Evolutionary conservation across 2,797 vertebrate genomes (phyloP), one percentile per base, ranked within the genome.

Genomic region (Oreochromis mossambicus): DNA sequence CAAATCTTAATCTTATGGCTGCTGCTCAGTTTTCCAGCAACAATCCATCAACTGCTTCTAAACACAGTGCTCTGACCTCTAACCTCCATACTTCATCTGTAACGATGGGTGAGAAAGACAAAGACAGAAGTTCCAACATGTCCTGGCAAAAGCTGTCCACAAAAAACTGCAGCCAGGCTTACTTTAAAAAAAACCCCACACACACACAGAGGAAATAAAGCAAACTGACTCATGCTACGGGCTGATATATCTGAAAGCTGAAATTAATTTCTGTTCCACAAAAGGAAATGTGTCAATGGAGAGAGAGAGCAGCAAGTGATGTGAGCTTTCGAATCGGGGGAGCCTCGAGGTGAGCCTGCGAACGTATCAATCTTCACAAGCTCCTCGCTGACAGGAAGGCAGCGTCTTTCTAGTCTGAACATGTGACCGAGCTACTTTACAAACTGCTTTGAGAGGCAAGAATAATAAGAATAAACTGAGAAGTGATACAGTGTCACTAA

Each of bases 11-110:
- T 46, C 81, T 81, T 81, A 76, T 14, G 21, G 34, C 48, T 54
- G 61, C 32, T 80, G 34, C 73, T 84, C 56, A 48, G 29, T 54
- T 19, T 13, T 83, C 21, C 80, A 75, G 82, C 82, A 89, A 78
- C 84, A 84, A 89, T 87, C 87, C 82, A 90, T 92, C 88, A 85
- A 70, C 61, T 19, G 21, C 66, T 52, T 86, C 77, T 85, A 85
- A 90, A 86, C 83, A 86, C 89, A 77, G 15, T 19, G 76, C 38
- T 91, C 84, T 93, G 90, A 89, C 90, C 89, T 91, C 83, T 92
- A 90, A 89, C 92, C 88, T 90, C 75, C 77, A 19, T 66, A 78
- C 73, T 88, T 91, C 81, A 81, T 88, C 87, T 78, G 86, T 29
- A 63, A 77, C 73, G 88, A 93, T 48, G 13, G 82, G 91, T 61